phyloP scores from a whole-genome alignment of 2,888 invertebrate genomes.

The Ferdinandea cuprea region DNA sequence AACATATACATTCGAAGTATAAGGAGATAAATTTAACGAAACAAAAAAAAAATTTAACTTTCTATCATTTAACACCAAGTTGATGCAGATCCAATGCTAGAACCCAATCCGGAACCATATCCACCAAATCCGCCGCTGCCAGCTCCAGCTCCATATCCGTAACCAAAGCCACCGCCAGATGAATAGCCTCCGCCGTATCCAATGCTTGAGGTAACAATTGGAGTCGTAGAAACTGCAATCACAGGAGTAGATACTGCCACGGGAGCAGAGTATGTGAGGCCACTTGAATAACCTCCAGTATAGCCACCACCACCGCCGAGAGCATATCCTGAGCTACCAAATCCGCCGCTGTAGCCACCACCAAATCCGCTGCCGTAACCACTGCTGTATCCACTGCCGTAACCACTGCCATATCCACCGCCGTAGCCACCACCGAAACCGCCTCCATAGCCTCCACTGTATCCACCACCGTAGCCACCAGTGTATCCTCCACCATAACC shows the following conservation, averaged over 20 bases:
- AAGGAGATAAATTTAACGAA: no score
- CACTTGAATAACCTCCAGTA: slow-evolving; percentile 2
- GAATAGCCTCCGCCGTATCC: slow-evolving; percentile 15
- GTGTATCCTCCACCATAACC: slow-evolving; percentile 10
- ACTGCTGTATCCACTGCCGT: slow-evolving; percentile 28
- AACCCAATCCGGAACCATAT: slow-evolving; percentile 3
- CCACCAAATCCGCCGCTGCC: slow-evolving; percentile 30
- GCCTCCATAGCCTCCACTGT: slow-evolving; percentile 41
- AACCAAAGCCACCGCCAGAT: slow-evolving; percentile 28
- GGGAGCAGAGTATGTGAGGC: not conserved
- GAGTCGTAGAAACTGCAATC: not conserved
- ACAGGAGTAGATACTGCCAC: slow-evolving; percentile 1
- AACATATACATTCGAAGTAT: no score
- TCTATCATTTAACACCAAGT: slow-evolving; percentile 17
- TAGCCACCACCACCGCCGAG: not conserved
- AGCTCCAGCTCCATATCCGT: not conserved
- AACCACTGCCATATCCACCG: slow-evolving; percentile 30
- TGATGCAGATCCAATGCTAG: slow-evolving; percentile 7
- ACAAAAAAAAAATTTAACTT: no score
- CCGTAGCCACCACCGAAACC: slow-evolving; percentile 40
- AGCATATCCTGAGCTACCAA: slow-evolving; percentile 8
- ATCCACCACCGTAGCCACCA: slow-evolving; percentile 48
- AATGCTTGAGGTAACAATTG: not conserved
- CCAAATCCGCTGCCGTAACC: slow-evolving; percentile 48
- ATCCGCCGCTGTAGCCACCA: slow-evolving; percentile 22